Evolutionary conservation across 1,140 invertebrate genomes (phyloP), one percentile per base, ranked within the genome.

Genomic region (Oncopodura yosiiana): DNA sequence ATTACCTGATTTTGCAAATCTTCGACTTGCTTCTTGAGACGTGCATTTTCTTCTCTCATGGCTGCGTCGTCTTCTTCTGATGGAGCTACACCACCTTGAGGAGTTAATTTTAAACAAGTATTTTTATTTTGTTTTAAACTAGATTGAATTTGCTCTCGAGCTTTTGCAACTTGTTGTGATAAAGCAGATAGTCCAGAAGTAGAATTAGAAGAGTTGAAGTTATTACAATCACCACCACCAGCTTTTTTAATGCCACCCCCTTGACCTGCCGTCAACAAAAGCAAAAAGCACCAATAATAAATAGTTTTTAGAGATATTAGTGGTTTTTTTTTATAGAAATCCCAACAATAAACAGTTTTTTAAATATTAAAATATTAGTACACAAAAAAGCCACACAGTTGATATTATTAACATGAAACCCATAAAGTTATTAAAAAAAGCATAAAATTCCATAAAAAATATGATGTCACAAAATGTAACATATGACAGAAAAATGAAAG

Each of bases 21-120:
- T 18, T 58, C 62, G 3, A 64, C 14, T 19, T 56, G 49, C 39
- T 61, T 53, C 45, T 61, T 64, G 24, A 64, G 42, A 11, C 21
- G 24, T 14, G 37, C 39, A 52, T 64, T 64, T 61, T 64, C 62
- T 56, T 58, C 58, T 44, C 58, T 49, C 50, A 63, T 54, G 19
- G 19, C 46, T 29, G 54, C 54, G 41, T 61, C 58, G 48, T 64
- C 62, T 42, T 24, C 30, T 14, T 12, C 14, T 39, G 49, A 16
- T 8, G 48, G 27, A 55, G 53, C 36, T 37, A 51, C 57, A 59
- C 57, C 58, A 57, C 57, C 58, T 53, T 49, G 26, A 32, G 29
- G 14, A 36, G 46, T 23, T n/a, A n/a, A n/a, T n/a, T n/a, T n/a
- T 41, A 53, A 44, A 44, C 49, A 50, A 51, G 32, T 48, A 24